phyloP scores from a whole-genome alignment of 2,888 invertebrate genomes.

The Metacarcinus magister region DNA sequence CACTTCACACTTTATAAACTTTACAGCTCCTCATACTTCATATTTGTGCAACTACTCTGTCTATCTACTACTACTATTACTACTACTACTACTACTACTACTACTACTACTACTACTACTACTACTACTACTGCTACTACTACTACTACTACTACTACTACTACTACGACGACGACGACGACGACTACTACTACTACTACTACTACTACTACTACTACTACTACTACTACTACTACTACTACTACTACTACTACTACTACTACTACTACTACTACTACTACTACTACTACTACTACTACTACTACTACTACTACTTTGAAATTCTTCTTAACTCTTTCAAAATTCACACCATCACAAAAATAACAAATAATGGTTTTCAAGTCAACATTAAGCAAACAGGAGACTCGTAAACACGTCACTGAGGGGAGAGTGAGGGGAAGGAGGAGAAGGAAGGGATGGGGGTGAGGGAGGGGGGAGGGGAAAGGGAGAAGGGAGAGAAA shows the following conservation, averaged over 20 bases:
- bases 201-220: too few species aligned
- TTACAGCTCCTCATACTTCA: not conserved
- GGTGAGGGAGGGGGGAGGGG: not conserved
- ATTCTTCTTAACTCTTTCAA: not conserved
- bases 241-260: too few species aligned
- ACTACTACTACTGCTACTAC: not conserved
- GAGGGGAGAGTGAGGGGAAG: not conserved
- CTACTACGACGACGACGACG: too few species aligned
- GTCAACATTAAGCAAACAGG: not conserved
- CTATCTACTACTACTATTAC: constrained; percentile 11
- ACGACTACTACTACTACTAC: too few species aligned
- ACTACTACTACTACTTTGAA: not conserved
- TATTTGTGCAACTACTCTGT: not conserved
- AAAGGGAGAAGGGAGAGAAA: not conserved
- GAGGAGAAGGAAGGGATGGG: not conserved
- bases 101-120: not conserved
- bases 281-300: too few species aligned
- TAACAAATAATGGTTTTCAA: not conserved
- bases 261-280: too few species aligned
- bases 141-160: too few species aligned
- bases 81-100: not conserved
- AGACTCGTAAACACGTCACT: not conserved
- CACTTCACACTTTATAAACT: not conserved
- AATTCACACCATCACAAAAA: not conserved
- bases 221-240: too few species aligned